Evolutionary conservation across 2,888 invertebrate genomes (phyloP).

Genomic region (Drosophila subquinaria): DNA sequence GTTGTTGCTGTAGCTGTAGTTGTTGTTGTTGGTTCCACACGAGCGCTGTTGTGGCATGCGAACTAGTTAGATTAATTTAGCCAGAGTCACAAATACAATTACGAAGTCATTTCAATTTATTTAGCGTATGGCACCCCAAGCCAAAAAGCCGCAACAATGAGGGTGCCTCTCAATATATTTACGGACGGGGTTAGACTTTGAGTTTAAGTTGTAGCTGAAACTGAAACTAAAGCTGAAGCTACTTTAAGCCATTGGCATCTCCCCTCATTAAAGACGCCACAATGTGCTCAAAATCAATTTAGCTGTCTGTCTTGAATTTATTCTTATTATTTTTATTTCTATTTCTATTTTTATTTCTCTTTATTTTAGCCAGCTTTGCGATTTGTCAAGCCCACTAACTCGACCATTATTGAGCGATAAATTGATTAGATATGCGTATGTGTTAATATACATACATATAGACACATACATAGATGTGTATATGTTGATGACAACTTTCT

Average conservation of each 20-base stretch:
- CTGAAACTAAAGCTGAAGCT: neutral
- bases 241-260: neutral
- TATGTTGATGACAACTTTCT: conserved; percentile 48
- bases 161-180: conserved; percentile 14
- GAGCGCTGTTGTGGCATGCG: conserved; percentile 68
- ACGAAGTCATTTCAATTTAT: conserved; percentile 81
- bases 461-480: conserved; percentile 22
- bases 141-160: conserved; percentile 42
- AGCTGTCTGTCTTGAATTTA: conserved; percentile 32
- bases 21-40: conserved; percentile 70
- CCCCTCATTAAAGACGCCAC: conserved; percentile 39
- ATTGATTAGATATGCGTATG: conserved; percentile 79
- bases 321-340: conserved; percentile 7
- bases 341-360: conserved; percentile 14
- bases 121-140: conserved; percentile 54
- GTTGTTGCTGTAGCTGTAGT: conserved; percentile 45
- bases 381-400: conserved; percentile 72
- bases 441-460: conserved; percentile 40
- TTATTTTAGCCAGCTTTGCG: conserved; percentile 48
- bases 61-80: conserved; percentile 78
- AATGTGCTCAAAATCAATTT: conserved; percentile 38
- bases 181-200: neutral
- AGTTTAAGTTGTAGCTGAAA: neutral
- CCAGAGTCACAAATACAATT: conserved; percentile 80
- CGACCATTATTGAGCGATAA: conserved; percentile 81